Evolutionary conservation across 2,113 vertebrate species (phyloP).

Genomic region (Hydrochoerus hydrochaeris): DNA sequence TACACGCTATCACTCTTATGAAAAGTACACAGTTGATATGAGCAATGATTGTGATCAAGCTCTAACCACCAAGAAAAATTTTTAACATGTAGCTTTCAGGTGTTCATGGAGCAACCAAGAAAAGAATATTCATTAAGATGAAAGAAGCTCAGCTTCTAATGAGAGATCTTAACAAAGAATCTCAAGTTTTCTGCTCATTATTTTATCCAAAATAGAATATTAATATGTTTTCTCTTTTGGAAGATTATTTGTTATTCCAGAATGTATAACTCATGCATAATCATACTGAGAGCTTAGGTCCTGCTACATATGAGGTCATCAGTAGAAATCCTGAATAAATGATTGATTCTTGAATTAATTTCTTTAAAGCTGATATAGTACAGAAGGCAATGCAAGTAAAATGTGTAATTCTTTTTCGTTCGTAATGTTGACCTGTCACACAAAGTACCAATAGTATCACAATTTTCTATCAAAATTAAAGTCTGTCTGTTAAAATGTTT

Average conservation of each 20-base stretch:
- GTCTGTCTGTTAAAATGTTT: background rate
- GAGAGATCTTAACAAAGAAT: background rate
- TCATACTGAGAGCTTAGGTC: background rate
- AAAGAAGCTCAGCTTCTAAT: background rate
- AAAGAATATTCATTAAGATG: constrained; percentile 6
- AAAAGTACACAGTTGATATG: background rate
- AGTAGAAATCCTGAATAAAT: background rate
- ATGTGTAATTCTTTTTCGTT: background rate
- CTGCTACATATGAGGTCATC: background rate
- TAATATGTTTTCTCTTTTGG: constrained; percentile 19
- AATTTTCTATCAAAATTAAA: constrained; percentile 20
- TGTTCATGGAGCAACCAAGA: background rate
- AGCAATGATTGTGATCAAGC: background rate
- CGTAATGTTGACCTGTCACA: background rate
- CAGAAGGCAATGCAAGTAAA: background rate
- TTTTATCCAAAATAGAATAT: background rate
- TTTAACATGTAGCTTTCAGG: background rate
- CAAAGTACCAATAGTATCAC: background rate
- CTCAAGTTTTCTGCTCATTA: background rate
- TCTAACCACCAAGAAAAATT: background rate
- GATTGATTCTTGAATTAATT: background rate
- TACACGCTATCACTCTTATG: accelerated
- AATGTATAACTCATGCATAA: background rate
- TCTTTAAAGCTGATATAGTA: background rate
- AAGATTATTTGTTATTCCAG: constrained; percentile 24